These are phyloP conservation scores for Drosophila auraria DNA, from an alignment of 1,140 invertebrate species.

Conservation along the genomic window DNA sequence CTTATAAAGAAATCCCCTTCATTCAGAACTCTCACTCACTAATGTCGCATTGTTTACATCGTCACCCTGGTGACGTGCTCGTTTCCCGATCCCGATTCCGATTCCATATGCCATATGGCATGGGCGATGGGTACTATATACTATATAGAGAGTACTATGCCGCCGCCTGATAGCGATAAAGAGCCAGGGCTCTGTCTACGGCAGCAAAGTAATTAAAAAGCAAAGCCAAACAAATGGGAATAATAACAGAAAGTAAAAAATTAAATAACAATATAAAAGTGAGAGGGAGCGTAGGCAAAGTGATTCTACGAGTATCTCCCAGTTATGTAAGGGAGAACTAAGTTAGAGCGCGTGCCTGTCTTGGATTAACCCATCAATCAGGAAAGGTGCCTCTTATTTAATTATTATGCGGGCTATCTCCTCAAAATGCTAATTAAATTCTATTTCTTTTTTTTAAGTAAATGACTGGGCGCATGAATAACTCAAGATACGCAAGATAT, in stretches of 20 bases:
- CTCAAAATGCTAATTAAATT: conserved; percentile 12
- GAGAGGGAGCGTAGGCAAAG: conserved; percentile 24
- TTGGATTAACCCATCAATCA: conserved; percentile 1
- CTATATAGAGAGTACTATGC: neutral
- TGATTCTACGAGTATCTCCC: conserved; percentile 18
- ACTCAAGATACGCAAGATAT: no score
- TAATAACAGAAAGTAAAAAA: conserved; percentile 24
- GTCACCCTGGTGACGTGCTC: conserved; percentile 49
- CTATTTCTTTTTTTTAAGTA: neutral
- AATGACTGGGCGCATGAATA: no score
- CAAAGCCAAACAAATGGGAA: conserved; percentile 36
- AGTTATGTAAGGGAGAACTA: conserved; percentile 25
- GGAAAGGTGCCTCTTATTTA: conserved; percentile 8
- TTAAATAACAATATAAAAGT: conserved; percentile 52
- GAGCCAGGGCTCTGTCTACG: conserved; percentile 23
- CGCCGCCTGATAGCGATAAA: conserved; percentile 35
- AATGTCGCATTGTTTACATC: conserved; percentile 57
- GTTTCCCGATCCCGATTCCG: neutral
- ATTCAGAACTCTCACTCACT: conserved; percentile 9
- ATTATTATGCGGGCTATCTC: conserved; percentile 4
- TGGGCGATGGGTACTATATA: conserved; percentile 13
- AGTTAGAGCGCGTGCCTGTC: conserved; percentile 26
- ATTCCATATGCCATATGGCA: conserved; percentile 7
- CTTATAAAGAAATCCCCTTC: conserved; percentile 56
- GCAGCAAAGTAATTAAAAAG: conserved; percentile 48